Conservation (phyloP, 2,113 vertebrate species). For the Colinus virginianus region DNA sequence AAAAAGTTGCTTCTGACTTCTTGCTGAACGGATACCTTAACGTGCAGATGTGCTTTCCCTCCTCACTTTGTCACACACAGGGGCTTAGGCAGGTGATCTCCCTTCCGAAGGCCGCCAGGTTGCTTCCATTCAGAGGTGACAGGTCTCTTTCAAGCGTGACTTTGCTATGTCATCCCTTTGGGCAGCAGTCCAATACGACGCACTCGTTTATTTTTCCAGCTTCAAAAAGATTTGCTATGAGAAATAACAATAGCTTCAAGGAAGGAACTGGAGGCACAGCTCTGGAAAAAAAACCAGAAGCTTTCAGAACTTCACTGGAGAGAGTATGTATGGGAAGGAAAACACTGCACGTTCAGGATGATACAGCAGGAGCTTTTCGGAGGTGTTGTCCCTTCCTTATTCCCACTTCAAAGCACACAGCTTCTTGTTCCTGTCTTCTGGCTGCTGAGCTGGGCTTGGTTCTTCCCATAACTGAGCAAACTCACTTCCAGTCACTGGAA, state of each 20-base stretch:
- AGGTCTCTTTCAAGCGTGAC: not conserved
- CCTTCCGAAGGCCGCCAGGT: not conserved
- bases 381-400: too few relatives aligned
- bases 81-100: not conserved
- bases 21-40: not conserved
- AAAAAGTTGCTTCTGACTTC: not conserved
- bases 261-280: not conserved
- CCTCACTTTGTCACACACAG: not conserved
- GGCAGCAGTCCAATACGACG: not conserved
- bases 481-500: not conserved
- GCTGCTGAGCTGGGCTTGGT: not conserved
- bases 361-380: not conserved
- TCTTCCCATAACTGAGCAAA: not conserved
- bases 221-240: not conserved
- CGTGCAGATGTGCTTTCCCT: not conserved
- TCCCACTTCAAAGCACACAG: too few relatives aligned
- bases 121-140: not conserved
- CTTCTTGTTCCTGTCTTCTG: not conserved
- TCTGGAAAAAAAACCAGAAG: not conserved
- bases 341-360: fast-evolving
- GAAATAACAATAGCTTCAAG: not conserved
- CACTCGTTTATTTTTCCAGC: not conserved
- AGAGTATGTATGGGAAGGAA: not conserved
- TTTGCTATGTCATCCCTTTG: not conserved
- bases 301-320: not conserved